Base-by-base conservation (phyloP, 2,113 vertebrate species). In the Pterophyllum scalare region DNA sequence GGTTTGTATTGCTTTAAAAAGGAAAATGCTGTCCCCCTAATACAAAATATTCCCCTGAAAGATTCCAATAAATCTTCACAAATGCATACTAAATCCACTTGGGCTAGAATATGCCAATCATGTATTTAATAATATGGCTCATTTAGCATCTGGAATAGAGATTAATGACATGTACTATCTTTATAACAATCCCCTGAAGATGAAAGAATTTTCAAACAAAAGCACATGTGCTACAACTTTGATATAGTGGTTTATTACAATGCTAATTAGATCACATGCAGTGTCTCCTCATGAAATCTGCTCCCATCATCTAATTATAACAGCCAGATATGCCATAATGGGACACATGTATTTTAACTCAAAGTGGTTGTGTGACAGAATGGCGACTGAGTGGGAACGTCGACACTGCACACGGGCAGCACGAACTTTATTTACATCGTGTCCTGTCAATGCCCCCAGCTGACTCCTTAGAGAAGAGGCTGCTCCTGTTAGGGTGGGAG, bases 201-300 rank as follows among this genome's bases (percentile, higher is more conserved):
- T 95, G 88, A 96, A 95, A 95, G 92, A 79, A 92, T 79, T 58
- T 90, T 92, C 87, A 91, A 94, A 95, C 94, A 95, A 95, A 95
- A 94, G 93, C 88, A 81, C 79, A 82, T 84, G 84, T 87, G 86
- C 90, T 91, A 77, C 93, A 93, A 93, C 95, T 94, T 94, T 96
- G 94, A 95, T 95, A 94, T 91, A 80, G 87, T 61, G 62, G 91
- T 93, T 95, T 94, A 94, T 94, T 94, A 92, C 89, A 89, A 96
- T 94, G 92, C 94, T 95, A 96, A 96, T 95, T 93, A 94, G 92
- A 95, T 94, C 89, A 91, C 91, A 91, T 92, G 90, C 85, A 67
- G 93, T 77, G 89, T 92, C 87, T 93, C 86, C 86, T 93, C 90
- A 33, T 92, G 79, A 94, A 94, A 92, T 94, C 91, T 91, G 79